Percentiles rank a stretch among this genome's conserved stretches.
phyloP scores from a whole-genome alignment of 2,888 invertebrate genomes.

The Archips xylosteana region DNA sequence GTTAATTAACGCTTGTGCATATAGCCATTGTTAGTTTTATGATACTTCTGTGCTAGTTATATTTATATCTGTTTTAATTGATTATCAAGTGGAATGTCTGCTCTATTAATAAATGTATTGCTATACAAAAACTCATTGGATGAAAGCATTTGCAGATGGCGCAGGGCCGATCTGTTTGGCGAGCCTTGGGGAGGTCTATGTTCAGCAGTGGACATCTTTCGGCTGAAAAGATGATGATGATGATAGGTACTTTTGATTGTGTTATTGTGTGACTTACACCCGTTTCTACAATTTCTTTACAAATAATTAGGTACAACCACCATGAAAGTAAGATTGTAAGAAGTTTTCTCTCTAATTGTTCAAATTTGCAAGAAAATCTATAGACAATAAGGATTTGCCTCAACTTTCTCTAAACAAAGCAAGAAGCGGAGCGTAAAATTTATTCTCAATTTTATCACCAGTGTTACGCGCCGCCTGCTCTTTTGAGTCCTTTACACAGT shows the following conservation, averaged over 20 bases:
- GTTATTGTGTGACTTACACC: background rate
- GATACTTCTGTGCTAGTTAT: background rate
- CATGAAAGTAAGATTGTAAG: background rate
- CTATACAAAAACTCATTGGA: background rate
- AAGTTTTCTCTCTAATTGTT: constrained; percentile 25
- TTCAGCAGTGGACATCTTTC: too few species aligned
- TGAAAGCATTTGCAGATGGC: too few species aligned
- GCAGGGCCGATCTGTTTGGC: too few species aligned
- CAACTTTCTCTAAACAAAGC: constrained; percentile 39
- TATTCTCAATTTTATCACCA: constrained; percentile 39
- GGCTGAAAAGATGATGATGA: too few species aligned
- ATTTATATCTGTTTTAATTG: background rate
- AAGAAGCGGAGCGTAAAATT: constrained; percentile 39
- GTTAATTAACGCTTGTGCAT: constrained; percentile 28
- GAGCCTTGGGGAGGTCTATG: too few species aligned
- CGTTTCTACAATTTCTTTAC: background rate
- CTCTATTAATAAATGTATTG: background rate
- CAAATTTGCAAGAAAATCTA: constrained; percentile 28
- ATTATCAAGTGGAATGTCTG: background rate
- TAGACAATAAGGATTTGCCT: constrained; percentile 40
- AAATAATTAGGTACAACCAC: too few species aligned
- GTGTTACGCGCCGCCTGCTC: constrained; percentile 36
- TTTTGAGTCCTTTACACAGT: constrained; percentile 38
- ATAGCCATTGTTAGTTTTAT: constrained; percentile 9
- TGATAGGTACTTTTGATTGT: too few species aligned